Percentiles rank a stretch among this genome's conserved stretches.
These are phyloP conservation scores for Coregonus clupeaformis DNA, from an alignment of 2,113 vertebrate genomes.

Conservation along the genomic window DNA sequence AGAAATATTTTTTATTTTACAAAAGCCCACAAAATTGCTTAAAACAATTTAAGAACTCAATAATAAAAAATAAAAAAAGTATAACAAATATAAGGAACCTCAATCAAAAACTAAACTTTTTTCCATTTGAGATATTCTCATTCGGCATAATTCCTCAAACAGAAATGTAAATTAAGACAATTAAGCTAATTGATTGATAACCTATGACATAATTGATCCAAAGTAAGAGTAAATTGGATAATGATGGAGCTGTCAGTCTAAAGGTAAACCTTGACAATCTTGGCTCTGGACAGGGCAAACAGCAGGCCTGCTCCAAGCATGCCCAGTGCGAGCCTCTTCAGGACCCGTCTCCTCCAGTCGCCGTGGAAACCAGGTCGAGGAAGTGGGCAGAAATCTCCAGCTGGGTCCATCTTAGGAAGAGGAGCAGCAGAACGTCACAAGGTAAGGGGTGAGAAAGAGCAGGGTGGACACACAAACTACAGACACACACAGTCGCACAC, in stretches of 20 bases:
- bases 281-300: slow-evolving; percentile 68
- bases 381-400: slow-evolving; percentile 64
- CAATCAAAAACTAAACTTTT: not conserved
- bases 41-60: not conserved
- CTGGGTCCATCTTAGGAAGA: slow-evolving; percentile 73
- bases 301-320: slow-evolving; percentile 74
- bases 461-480: not conserved
- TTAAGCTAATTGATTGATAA: not conserved
- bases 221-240: not conserved
- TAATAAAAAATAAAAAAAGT: slow-evolving; percentile 6
- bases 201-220: not conserved
- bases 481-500: not conserved
- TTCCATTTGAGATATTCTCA: not conserved
- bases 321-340: slow-evolving; percentile 64
- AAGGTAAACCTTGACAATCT: slow-evolving; percentile 47
- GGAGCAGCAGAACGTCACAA: slow-evolving; percentile 16
- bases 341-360: slow-evolving; percentile 50
- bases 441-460: slow-evolving; percentile 9
- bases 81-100: slow-evolving; percentile 8
- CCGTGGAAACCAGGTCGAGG: slow-evolving; percentile 58
- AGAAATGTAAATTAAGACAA: not conserved
- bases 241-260: slow-evolving; percentile 1
- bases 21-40: slow-evolving; percentile 4
- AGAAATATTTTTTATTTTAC: not conserved
- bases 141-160: not conserved